phyloP scores from a whole-genome alignment of 2,113 vertebrate species.

The Lipotes vexillifer region DNA sequence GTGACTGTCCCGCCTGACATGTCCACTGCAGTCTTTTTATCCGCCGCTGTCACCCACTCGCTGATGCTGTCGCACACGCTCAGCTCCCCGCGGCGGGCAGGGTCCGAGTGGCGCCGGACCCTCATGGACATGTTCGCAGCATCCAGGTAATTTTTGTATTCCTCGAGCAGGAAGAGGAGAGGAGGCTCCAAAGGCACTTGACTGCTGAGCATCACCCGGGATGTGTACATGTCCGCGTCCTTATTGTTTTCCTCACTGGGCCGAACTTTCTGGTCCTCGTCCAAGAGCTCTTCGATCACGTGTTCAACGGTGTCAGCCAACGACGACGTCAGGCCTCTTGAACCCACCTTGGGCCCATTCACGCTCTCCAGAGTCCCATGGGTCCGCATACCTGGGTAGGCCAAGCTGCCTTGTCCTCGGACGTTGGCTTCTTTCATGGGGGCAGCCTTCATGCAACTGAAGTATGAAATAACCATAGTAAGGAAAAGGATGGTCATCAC shows the following conservation, averaged over 20 bases:
- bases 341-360: conserved; percentile 84
- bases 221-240: conserved; percentile 96
- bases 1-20: conserved; percentile 98
- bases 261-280: conserved; percentile 86
- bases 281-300: conserved; percentile 97
- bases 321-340: conserved; percentile 85
- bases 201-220: conserved; percentile 98
- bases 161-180: conserved; percentile 98
- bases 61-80: conserved; percentile 99
- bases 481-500: conserved; percentile 99
- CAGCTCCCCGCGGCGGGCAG: conserved; percentile 95
- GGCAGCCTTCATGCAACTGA: conserved; percentile 99
- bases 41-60: conserved; percentile 98
- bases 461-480: conserved; percentile 99
- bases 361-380: conserved; percentile 93
- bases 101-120: conserved; percentile 97
- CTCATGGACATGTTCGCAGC: conserved; percentile 99
- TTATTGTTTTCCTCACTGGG: conserved; percentile 85
- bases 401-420: conserved; percentile 95
- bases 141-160: conserved; percentile 99
- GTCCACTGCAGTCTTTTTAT: conserved; percentile 99
- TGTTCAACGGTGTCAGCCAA: conserved; percentile 98
- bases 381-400: conserved; percentile 93
- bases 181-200: conserved; percentile 99
- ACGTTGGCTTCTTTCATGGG: conserved; percentile 96